These are phyloP conservation scores for Phoxinus dragarum DNA, from an alignment of 2,797 vertebrate genomes.

Conservation along the genomic window DNA sequence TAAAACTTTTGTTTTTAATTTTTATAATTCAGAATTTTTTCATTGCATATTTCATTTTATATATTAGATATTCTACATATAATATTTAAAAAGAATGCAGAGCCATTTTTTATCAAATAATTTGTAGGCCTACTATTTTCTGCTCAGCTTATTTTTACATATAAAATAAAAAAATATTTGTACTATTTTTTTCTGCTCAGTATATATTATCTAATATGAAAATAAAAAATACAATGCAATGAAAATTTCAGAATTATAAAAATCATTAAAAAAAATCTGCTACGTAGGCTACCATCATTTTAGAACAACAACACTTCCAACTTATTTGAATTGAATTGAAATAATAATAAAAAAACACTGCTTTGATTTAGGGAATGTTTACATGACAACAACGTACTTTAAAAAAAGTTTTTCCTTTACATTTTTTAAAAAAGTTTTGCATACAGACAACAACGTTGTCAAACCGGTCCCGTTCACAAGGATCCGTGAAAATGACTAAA, in stretches of 20 bases:
- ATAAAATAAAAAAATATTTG: no score
- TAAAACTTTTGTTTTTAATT: no score
- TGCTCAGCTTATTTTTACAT: no score
- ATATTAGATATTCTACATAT: no score
- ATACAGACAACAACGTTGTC: background rate
- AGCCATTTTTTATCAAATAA: no score
- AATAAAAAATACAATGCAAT: background rate
- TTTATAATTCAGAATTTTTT: no score
- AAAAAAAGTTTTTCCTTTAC: background rate
- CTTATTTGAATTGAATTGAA: background rate
- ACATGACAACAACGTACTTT: background rate
- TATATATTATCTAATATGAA: background rate
- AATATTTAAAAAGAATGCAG: no score
- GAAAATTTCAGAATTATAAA: background rate
- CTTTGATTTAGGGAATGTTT: background rate
- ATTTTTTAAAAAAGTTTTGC: background rate
- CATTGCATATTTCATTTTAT: no score
- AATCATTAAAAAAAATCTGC: no score
- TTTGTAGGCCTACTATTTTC: no score
- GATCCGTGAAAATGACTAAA: background rate
- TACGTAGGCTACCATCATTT: background rate
- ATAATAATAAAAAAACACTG: background rate
- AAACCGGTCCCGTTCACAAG: background rate
- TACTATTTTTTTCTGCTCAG: background rate
- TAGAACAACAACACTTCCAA: background rate